Evolutionary conservation across 2,888 invertebrate species (phyloP), one percentile per base, ranked within the genome.

Genomic region (Leucozona laternaria): DNA sequence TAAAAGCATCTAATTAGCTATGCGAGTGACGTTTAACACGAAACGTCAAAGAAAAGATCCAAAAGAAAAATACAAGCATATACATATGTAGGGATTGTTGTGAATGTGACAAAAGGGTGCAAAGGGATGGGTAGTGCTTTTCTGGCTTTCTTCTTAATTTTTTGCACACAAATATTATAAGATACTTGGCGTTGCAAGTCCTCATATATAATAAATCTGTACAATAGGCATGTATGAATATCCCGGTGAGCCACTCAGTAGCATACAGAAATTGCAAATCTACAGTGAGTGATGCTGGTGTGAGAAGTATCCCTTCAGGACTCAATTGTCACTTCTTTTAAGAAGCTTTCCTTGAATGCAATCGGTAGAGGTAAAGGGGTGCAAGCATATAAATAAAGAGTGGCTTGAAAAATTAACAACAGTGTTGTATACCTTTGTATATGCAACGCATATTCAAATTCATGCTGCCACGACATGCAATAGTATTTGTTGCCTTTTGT

Each of bases 1-100:
- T 70, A 79, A 83, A 86, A 75, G 71, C 71, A 71, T 82, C 86
- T 86, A 86, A 86, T 86, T 86, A 86, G 86, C 86, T 75, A 64
- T 58, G 71, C 68, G 71, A 78, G 62, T 58, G 82, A 86, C 84
- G 84, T 79, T 84, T 79, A 81, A 73, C 55, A 77, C 45, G 68
- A 81, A 80, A 66, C 76, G 71, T 66, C 73, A 83, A 71, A 79
- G 79, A 70, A 40, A 75, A 62, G 25, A 31, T 57, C 28, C 48
- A 11, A 73, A 73, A 48, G 20, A 75, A 75, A 45, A 25, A 31
- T 57, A 57, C 11, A 2, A 58, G 11, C 34, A 15, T n/a, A n/a
- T n/a, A n/a, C n/a, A n/a, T n/a, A n/a, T n/a, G 22, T n/a, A 37
- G 68, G 43, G 45, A 58, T 25, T 60, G 40, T 78, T 28, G 31